Evolutionary conservation across 2,797 vertebrate species (phyloP).

Genomic region (Pagetopsis macropterus): DNA sequence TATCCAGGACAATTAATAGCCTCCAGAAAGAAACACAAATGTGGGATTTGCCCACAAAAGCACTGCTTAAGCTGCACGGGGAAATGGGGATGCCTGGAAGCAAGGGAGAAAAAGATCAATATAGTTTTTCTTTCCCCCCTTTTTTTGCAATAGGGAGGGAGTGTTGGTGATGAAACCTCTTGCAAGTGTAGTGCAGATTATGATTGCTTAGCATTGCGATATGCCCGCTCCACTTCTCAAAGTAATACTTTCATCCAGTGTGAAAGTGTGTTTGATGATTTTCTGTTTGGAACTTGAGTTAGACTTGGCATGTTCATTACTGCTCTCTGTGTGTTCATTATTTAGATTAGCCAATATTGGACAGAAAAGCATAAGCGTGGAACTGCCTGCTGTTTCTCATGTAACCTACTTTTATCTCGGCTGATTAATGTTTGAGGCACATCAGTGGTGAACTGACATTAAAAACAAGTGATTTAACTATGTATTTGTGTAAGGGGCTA

Average conservation of each 20-base stretch:
- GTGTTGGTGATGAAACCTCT: slow-evolving; percentile 85
- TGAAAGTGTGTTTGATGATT: slow-evolving; percentile 74
- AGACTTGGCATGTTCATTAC: slow-evolving; percentile 68
- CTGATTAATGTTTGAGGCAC: slow-evolving; percentile 52
- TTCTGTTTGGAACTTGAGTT: slow-evolving; percentile 68
- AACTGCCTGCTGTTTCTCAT: slow-evolving; percentile 48
- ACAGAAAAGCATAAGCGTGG: slow-evolving; percentile 30
- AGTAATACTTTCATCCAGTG: slow-evolving; percentile 78
- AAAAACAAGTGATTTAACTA: slow-evolving; percentile 38
- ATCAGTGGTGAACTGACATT: slow-evolving; percentile 38
- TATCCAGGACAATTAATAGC: slow-evolving; percentile 82
- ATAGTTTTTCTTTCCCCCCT: slow-evolving; percentile 53
- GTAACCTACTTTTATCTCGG: slow-evolving; percentile 64
- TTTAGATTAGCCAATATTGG: slow-evolving; percentile 62
- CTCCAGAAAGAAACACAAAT: slow-evolving; percentile 80
- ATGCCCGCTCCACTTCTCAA: slow-evolving; percentile 77
- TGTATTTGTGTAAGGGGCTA: slow-evolving; percentile 7
- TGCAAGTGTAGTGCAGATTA: slow-evolving; percentile 82
- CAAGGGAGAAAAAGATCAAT: slow-evolving; percentile 79
- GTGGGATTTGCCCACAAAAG: slow-evolving; percentile 80
- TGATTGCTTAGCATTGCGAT: slow-evolving; percentile 82
- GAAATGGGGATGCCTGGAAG: slow-evolving; percentile 79
- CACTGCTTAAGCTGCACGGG: slow-evolving; percentile 81
- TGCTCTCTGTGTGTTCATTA: slow-evolving; percentile 62
- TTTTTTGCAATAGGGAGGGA: slow-evolving; percentile 75